Percentiles rank a stretch among this genome's conserved stretches.
Conservation (phyloP, 2,113 vertebrate species). For the Cygnus buccinator region DNA sequence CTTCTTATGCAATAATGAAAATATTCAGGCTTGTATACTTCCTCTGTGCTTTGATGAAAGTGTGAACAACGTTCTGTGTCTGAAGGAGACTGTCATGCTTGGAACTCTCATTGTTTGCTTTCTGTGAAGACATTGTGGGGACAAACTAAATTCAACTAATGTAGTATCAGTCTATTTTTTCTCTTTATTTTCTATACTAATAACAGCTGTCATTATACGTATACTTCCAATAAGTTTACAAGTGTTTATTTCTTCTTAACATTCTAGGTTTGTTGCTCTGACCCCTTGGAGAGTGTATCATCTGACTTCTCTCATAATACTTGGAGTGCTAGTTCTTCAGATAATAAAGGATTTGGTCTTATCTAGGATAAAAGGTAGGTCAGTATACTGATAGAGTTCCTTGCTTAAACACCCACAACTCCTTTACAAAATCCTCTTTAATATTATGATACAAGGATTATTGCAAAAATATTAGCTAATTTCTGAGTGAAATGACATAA, state of each 20-base stretch:
- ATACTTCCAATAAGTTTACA: background rate
- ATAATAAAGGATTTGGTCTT: constrained; percentile 81
- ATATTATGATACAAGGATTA: background rate
- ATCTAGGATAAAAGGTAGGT: constrained; percentile 84
- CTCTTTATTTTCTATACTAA: background rate
- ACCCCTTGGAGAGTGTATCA: constrained; percentile 85
- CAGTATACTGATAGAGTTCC: background rate
- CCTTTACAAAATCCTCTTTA: background rate
- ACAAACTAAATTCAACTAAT: background rate
- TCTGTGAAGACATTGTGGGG: background rate
- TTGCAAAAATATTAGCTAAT: background rate
- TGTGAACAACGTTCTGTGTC: background rate
- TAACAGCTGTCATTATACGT: background rate
- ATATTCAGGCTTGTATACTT: background rate
- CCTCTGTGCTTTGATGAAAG: background rate
- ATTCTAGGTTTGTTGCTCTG: constrained; percentile 85
- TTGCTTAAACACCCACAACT: background rate
- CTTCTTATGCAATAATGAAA: background rate
- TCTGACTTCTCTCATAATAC: constrained; percentile 80
- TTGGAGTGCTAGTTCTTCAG: constrained; percentile 80
- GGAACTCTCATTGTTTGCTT: background rate
- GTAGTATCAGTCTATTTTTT: background rate
- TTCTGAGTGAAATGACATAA: background rate
- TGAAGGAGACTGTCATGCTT: background rate
- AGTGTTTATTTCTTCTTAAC: background rate